Percentiles rank a stretch among this genome's conserved stretches.
Conservation (phyloP, 2,113 vertebrate species). For the Bos taurus region ARS-UCD2.0 NC_037350.1:47722501-47723000, state of each 20-base stretch:
- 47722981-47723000: background rate
- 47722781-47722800: background rate
- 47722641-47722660: background rate
- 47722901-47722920: background rate
- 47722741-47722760: background rate
- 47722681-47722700: background rate
- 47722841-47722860: background rate
- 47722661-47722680: background rate
- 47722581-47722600: background rate
- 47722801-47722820: background rate
- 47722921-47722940: background rate
- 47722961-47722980: background rate
- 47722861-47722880: background rate
- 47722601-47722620: constrained; percentile 16
- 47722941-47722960: background rate
- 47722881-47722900: background rate
- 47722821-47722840: background rate
- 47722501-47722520: background rate
- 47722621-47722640: background rate
- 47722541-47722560: background rate
- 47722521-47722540: background rate
- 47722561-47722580: background rate
- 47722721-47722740: accelerated
- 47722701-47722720: background rate
- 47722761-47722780: background rate